These are phyloP conservation scores for Pyrochroa serraticornis DNA, from an alignment of 2,888 invertebrate species.

Conservation along the genomic window DNA sequence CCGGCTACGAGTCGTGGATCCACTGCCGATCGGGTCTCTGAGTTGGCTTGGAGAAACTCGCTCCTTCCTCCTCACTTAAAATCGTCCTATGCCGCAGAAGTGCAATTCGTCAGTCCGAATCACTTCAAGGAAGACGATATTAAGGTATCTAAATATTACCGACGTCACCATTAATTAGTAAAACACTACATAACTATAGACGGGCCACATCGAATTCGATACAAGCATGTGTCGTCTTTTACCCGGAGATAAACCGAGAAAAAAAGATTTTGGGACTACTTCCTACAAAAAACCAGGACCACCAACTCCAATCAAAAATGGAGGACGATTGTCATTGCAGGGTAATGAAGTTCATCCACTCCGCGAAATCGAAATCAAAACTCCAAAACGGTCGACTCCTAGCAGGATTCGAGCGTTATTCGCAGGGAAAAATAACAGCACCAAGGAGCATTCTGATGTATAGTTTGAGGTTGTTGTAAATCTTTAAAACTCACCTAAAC, in stretches of 20 bases:
- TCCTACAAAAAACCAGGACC: slow-evolving; percentile 86
- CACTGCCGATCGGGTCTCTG: slow-evolving; percentile 63
- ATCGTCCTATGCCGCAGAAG: slow-evolving; percentile 84
- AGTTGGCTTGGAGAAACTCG: slow-evolving; percentile 80
- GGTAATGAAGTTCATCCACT: slow-evolving; percentile 64
- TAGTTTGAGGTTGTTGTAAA: background rate
- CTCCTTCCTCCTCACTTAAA: slow-evolving; percentile 83
- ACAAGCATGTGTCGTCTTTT: slow-evolving; percentile 57
- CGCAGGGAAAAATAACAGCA: slow-evolving; percentile 55
- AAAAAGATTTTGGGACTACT: slow-evolving; percentile 70
- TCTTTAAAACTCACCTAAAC: background rate
- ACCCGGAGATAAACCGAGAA: slow-evolving; percentile 57
- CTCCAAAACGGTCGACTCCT: slow-evolving; percentile 65
- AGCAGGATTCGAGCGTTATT: slow-evolving; percentile 69
- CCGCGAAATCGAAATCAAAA: slow-evolving; percentile 60
- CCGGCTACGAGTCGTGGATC: slow-evolving; percentile 44
- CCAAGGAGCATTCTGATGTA: slow-evolving; percentile 11
- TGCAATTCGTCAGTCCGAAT: slow-evolving; percentile 66
- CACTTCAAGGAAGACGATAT: slow-evolving; percentile 69
- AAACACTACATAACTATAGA: slow-evolving; percentile 39
- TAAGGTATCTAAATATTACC: slow-evolving; percentile 60
- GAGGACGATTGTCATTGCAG: slow-evolving; percentile 71
- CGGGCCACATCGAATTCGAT: slow-evolving; percentile 51
- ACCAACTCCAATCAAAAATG: slow-evolving; percentile 85
- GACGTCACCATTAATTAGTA: slow-evolving; percentile 1